A percentile compares a stretch with the other conserved stretches of the same genome.
These are phyloP conservation scores for Paralichthys olivaceus DNA, from an alignment of 2,113 vertebrate genomes.

Conservation along the genomic window DNA sequence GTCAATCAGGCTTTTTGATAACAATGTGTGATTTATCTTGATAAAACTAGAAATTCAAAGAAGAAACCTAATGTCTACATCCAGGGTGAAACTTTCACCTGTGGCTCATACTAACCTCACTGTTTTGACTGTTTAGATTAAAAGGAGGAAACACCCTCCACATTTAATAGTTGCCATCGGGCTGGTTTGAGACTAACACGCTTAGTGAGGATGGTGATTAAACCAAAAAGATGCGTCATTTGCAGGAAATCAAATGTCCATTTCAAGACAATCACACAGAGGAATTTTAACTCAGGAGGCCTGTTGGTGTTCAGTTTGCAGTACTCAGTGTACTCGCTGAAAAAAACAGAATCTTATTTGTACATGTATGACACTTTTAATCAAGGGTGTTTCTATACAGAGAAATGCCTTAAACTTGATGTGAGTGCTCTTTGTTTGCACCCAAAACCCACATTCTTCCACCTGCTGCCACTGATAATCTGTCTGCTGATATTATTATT, in stretches of 20 bases:
- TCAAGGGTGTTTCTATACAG: slow-evolving; percentile 17
- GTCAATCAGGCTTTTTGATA: too few relatives aligned
- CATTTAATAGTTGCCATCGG: too few relatives aligned
- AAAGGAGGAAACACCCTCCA: neutral
- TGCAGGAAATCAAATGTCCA: neutral
- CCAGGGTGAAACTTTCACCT: slow-evolving; percentile 4
- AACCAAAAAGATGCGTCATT: slow-evolving; percentile 2
- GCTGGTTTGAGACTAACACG: neutral
- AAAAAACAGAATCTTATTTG: slow-evolving; percentile 8
- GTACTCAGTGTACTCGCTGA: slow-evolving; percentile 1
- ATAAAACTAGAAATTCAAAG: too few relatives aligned
- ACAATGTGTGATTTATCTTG: too few relatives aligned
- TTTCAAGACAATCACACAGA: neutral
- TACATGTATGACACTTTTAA: slow-evolving; percentile 10
- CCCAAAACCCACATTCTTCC: slow-evolving; percentile 26
- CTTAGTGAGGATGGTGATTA: neutral
- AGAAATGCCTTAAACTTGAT: slow-evolving; percentile 18
- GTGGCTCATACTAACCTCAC: neutral
- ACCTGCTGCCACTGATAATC: slow-evolving; percentile 50
- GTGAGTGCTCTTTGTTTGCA: slow-evolving; percentile 37
- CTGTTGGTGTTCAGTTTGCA: slow-evolving; percentile 5
- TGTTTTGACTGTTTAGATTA: neutral
- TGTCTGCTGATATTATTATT: slow-evolving; percentile 46
- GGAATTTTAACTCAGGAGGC: slow-evolving; percentile 23
- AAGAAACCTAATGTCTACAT: neutral